phyloP scores from a whole-genome alignment of 2,888 invertebrate genomes.

The Panzeria rudis region DNA sequence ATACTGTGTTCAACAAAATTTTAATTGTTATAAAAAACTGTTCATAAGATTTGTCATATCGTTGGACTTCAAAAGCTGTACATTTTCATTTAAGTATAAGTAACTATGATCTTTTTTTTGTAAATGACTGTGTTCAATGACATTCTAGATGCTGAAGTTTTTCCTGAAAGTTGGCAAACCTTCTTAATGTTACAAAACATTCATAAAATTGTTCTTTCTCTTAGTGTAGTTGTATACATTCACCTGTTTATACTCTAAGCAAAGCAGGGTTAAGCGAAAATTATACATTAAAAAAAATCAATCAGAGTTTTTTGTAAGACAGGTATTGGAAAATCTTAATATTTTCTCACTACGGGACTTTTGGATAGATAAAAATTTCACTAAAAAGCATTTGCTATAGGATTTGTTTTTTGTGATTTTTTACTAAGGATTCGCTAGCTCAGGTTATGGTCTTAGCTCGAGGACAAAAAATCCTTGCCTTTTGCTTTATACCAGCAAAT shows the following conservation, averaged over 20 bases:
- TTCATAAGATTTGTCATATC: constrained; percentile 19
- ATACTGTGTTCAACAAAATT: not conserved
- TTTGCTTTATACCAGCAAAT: constrained; percentile 18
- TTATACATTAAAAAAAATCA: not conserved
- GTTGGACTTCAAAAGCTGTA: constrained; percentile 47
- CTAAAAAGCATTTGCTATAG: constrained; percentile 19
- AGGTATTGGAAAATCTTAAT: not conserved
- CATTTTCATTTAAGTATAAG: constrained; percentile 30
- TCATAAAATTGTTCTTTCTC: not conserved
- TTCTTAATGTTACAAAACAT: not conserved
- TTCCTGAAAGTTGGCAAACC: not conserved
- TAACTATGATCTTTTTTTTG: constrained; percentile 3
- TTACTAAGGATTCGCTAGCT: not conserved
- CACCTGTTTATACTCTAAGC: constrained; percentile 29
- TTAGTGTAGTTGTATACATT: not conserved
- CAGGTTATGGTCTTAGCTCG: not conserved
- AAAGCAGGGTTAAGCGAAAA: not conserved
- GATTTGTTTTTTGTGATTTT: not conserved
- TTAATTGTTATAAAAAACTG: constrained; percentile 18
- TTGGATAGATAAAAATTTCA: not conserved
- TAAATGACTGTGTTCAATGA: constrained; percentile 37
- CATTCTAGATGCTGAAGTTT: not conserved
- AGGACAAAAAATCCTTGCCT: constrained; percentile 33
- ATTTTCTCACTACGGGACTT: constrained; percentile 19
- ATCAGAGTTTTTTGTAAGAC: not conserved